A percentile compares a stretch with the other conserved stretches of the same genome.
phyloP scores from a whole-genome alignment of 2,797 vertebrate species.

The Sebastes nivosus region DNA sequence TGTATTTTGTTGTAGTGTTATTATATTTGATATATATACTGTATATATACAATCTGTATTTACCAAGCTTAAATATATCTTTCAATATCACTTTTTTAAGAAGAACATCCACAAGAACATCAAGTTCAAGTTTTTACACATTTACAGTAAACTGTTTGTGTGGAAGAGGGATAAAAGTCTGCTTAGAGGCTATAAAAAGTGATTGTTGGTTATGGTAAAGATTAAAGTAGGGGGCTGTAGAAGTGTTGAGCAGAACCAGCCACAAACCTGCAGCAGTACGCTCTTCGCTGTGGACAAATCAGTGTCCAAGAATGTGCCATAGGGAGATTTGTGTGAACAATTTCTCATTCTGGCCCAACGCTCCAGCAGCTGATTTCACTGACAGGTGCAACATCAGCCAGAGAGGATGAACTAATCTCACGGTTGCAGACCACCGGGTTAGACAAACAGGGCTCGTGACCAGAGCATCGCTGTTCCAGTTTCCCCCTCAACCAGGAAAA shows the following conservation, averaged over 20 bases:
- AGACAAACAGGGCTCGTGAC: conserved; percentile 35
- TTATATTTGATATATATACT: not conserved
- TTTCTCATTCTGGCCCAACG: conserved; percentile 9
- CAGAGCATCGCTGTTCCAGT: not conserved
- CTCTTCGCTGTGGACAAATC: not conserved
- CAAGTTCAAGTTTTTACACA: not conserved
- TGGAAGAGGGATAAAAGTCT: not conserved
- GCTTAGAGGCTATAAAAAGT: not conserved
- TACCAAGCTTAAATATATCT: not conserved
- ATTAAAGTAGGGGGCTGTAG: not conserved
- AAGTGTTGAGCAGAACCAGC: not conserved
- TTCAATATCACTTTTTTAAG: not conserved
- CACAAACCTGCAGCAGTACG: conserved; percentile 6
- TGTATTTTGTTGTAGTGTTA: not conserved
- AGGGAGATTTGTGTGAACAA: conserved; percentile 30
- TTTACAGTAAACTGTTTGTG: not conserved
- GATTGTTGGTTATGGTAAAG: not conserved
- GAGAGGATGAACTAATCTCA: conserved; percentile 42
- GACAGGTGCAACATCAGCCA: conserved; percentile 29
- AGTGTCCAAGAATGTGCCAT: conserved; percentile 7
- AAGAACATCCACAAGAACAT: not conserved
- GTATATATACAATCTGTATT: not conserved
- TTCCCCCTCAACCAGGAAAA: conserved; percentile 20
- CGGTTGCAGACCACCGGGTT: conserved; percentile 32
- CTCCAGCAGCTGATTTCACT: conserved; percentile 20